Conservation (phyloP, 2,888 invertebrate species). For the Rotaria macrura region DNA sequence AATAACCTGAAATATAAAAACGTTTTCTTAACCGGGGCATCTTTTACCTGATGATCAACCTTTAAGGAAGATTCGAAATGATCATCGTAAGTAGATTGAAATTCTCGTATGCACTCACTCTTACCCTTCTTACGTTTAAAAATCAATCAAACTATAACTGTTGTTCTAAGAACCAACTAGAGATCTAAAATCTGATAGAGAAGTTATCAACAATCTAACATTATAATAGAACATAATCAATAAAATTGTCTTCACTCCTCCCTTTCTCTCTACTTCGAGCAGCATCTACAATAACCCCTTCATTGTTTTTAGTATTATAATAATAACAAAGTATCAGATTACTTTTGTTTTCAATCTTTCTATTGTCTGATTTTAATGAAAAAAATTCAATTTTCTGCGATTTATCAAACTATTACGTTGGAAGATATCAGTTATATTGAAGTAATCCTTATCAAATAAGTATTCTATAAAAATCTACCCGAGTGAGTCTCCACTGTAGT, state of each 20-base stretch:
- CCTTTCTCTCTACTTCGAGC: neutral
- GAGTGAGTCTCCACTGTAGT: no score
- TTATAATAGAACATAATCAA: neutral
- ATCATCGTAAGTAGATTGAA: no score
- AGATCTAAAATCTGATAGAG: neutral
- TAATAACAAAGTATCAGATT: neutral
- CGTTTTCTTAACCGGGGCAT: no score
- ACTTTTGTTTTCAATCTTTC: neutral
- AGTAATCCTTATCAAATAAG: no score
- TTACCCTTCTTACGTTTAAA: no score
- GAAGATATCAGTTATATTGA: no score
- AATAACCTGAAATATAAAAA: no score
- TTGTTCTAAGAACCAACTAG: neutral
- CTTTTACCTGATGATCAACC: no score
- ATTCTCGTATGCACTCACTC: no score
- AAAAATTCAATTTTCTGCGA: neutral
- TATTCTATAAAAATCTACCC: no score
- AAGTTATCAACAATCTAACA: neutral
- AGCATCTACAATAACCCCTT: neutral
- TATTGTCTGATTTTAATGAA: neutral
- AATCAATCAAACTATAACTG: no score
- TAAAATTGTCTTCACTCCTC: neutral
- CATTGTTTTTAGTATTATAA: neutral
- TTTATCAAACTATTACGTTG: neutral
- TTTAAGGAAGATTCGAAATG: no score